Base-by-base conservation (phyloP, 2,113 vertebrate species). In the Pantherophis guttatus region DNA sequence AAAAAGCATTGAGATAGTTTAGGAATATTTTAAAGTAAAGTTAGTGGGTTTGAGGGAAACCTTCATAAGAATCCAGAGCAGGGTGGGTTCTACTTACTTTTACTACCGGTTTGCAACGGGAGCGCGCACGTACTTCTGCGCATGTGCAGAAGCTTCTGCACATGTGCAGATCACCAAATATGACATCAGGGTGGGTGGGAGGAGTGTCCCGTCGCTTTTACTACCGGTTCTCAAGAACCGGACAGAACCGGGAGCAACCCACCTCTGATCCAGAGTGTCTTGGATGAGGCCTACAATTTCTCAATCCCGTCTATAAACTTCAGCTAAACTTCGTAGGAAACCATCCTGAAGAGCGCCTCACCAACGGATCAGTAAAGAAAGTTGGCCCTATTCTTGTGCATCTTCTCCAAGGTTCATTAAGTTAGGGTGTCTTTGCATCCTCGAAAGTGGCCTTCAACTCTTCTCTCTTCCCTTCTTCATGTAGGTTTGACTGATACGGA, bases 401-500 rank as follows among this genome's bases (percentile, higher is more conserved):
- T 8, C 8, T 15, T 17, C 58, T 90, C 23, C 26, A 9, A 3
- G n/a, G 57, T 50, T 5, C 88, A 4, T 3, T 39, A 19, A 24
- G 17, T 55, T 39, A 24, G 1, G n/a, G 1, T 11, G 23, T 26
- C 23, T 39, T 24, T 33, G 55, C 39, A n/a, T 87, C 19, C 5
- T 48, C 4, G 44, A 48, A 58, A 5, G 26, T 0, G 10, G 85
- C 55, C 29, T 59, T 52, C 13, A 89, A 10, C 17, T 39, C 39
- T 81, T 81, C 39, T 86, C 29, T 12, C 92, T 3, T 54, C 52
- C 53, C 92, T 95, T 89, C 94, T 33, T 95, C 26, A 91, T 87
- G 19, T 96, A 98, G 98, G 95, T 87, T 95, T 99, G 94, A 98
- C 92, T 0, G 98, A 99, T 87, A 0, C 0, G 0, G 98, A 98